Evolutionary conservation across 2,797 vertebrate species (phyloP).

Genomic region (Clarias pachynema): DNA sequence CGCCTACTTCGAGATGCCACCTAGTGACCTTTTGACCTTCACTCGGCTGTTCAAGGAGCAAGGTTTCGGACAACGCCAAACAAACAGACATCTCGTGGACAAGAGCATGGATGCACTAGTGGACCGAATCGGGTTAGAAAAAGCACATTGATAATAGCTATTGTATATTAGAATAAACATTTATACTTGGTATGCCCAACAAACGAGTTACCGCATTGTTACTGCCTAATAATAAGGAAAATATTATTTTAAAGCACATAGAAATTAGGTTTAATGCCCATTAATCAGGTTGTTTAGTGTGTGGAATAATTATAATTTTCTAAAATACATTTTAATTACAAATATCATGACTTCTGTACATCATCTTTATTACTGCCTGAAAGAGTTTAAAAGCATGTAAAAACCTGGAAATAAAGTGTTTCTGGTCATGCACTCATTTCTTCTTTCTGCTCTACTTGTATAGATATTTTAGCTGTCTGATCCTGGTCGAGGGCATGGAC

Average conservation of each 20-base stretch:
- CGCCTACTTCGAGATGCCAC: conserved; percentile 94
- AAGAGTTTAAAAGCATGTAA: not conserved
- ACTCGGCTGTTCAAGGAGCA: conserved; percentile 94
- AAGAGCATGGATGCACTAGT: conserved; percentile 92
- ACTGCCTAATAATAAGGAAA: not conserved
- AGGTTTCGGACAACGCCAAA: conserved; percentile 92
- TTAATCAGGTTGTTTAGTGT: not conserved
- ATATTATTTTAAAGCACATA: not conserved
- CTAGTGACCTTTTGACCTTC: conserved; percentile 84
- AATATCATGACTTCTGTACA: too few relatives aligned
- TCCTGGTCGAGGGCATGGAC: conserved; percentile 96
- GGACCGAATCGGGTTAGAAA: conserved; percentile 88
- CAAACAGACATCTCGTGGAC: conserved; percentile 92
- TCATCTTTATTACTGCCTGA: not conserved
- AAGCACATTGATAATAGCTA: not conserved
- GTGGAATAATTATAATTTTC: not conserved
- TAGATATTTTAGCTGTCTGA: conserved; percentile 93
- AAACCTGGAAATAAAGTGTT: too few relatives aligned
- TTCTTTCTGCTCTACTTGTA: not conserved
- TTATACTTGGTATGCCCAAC: not conserved
- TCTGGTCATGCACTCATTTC: not conserved
- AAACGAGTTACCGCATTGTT: not conserved
- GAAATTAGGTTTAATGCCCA: not conserved
- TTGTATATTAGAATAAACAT: not conserved
- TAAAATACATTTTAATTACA: too few relatives aligned